phyloP scores from a whole-genome alignment of 2,797 vertebrate genomes.

The Xenops minutus region DNA sequence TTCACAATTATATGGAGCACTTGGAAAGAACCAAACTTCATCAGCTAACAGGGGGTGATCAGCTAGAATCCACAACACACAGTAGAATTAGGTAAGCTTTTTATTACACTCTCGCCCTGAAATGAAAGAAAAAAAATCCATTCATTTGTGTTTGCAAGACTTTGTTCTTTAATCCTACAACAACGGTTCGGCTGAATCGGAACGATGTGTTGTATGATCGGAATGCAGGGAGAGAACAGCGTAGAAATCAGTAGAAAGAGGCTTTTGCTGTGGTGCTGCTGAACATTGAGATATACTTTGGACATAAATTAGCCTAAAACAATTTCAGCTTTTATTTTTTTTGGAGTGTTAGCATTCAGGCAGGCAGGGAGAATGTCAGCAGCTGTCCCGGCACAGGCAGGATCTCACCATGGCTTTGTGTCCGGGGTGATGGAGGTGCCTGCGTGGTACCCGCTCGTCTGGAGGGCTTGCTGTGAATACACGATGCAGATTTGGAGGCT shows the following conservation, averaged over 20 bases:
- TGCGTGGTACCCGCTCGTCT: not conserved
- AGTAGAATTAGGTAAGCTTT: constrained; percentile 86
- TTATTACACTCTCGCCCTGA: constrained; percentile 49
- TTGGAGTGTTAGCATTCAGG: not conserved
- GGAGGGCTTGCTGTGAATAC: constrained; percentile 44
- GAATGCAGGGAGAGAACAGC: constrained; percentile 56
- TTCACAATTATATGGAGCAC: constrained; percentile 99
- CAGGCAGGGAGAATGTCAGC: not conserved
- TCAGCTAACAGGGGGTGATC: constrained; percentile 81
- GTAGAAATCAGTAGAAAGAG: constrained; percentile 22
- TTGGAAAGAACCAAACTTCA: constrained; percentile 95
- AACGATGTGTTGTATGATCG: constrained; percentile 62
- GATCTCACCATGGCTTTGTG: not conserved
- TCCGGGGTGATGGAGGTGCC: not conserved
- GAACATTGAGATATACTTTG: not conserved
- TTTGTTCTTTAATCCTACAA: constrained; percentile 72
- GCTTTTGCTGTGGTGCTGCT: not conserved
- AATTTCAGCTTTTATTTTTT: not conserved
- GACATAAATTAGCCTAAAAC: not conserved
- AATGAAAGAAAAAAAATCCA: constrained; percentile 52
- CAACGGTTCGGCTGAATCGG: constrained; percentile 60
- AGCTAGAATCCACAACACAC: constrained; percentile 79
- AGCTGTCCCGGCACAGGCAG: not conserved
- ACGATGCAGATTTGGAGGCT: constrained; percentile 68
- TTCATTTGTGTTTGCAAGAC: constrained; percentile 57